A percentile compares a stretch with the other conserved stretches of the same genome.
These are phyloP conservation scores for Chymomyza costata DNA, from an alignment of 1,140 invertebrate species.

Conservation along the genomic window DNA sequence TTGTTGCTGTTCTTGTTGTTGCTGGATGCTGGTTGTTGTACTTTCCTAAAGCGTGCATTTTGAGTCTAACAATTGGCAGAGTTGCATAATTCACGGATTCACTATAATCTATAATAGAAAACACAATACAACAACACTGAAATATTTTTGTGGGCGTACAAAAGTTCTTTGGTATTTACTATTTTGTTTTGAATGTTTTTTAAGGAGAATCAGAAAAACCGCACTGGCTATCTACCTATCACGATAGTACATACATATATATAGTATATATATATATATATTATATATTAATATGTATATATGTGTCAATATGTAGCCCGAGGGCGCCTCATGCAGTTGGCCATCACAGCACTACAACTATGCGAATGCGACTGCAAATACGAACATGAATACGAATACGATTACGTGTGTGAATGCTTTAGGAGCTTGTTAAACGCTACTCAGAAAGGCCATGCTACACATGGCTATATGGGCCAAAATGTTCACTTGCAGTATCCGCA, in stretches of 20 bases:
- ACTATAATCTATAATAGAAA: constrained; percentile 71
- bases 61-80: constrained; percentile 69
- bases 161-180: constrained; percentile 31
- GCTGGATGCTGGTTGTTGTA: constrained; percentile 7
- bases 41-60: constrained; percentile 43
- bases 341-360: too few relatives aligned
- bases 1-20: constrained; percentile 27
- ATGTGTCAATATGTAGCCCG: background rate
- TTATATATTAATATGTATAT: constrained; percentile 6
- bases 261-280: too few relatives aligned
- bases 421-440: constrained; percentile 56
- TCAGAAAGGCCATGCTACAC: constrained; percentile 68
- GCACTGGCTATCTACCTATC: constrained; percentile 20
- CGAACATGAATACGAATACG: constrained; percentile 32
- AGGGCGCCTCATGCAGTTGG: too few relatives aligned
- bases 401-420: constrained; percentile 24
- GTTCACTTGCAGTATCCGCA: constrained; percentile 73
- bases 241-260: constrained; percentile 36
- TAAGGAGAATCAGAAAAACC: too few relatives aligned
- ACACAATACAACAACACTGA: constrained; percentile 70
- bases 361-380: constrained; percentile 1
- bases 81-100: constrained; percentile 72
- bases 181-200: constrained; percentile 13
- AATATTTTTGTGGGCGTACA: constrained; percentile 49
- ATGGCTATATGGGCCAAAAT: constrained; percentile 67